A percentile compares a stretch with the other conserved stretches of the same genome.
Conservation (phyloP, 2,888 invertebrate genomes). For the Drosophila yooni region DNA sequence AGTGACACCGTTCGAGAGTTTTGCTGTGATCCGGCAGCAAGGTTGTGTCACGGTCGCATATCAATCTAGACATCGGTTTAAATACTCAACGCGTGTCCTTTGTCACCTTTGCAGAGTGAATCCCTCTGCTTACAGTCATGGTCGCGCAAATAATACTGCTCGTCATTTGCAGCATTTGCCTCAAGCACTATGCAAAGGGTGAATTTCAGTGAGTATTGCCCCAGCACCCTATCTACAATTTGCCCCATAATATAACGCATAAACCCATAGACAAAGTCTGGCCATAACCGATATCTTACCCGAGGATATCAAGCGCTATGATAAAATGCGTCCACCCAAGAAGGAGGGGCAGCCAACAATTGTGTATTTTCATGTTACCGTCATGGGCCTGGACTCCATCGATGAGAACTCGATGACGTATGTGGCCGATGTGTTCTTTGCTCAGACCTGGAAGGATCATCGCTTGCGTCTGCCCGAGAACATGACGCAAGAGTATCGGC, state of each 20-base stretch:
- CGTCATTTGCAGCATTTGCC: slow-evolving; percentile 82
- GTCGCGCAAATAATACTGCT: slow-evolving; percentile 82
- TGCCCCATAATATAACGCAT: background rate
- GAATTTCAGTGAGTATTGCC: slow-evolving; percentile 84
- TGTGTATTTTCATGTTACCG: slow-evolving; percentile 96
- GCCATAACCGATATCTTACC: slow-evolving; percentile 94
- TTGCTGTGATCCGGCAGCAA: slow-evolving; percentile 70
- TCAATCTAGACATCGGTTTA: slow-evolving; percentile 22
- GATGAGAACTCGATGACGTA: slow-evolving; percentile 98
- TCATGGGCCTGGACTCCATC: slow-evolving; percentile 97
- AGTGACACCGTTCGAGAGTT: slow-evolving; percentile 65
- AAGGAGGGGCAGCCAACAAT: slow-evolving; percentile 94
- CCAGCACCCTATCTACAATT: background rate
- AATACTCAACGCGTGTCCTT: slow-evolving; percentile 7
- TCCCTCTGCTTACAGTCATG: slow-evolving; percentile 72
- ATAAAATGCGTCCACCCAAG: slow-evolving; percentile 97
- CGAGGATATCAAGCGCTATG: slow-evolving; percentile 93
- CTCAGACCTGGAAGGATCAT: slow-evolving; percentile 97
- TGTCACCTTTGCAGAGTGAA: slow-evolving; percentile 33
- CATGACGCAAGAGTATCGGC: slow-evolving; percentile 95
- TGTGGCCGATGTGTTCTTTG: slow-evolving; percentile 96
- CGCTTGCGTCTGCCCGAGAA: slow-evolving; percentile 94
- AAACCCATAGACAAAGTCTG: slow-evolving; percentile 86
- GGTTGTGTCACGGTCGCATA: slow-evolving; percentile 57
- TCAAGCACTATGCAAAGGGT: slow-evolving; percentile 80